Conservation (phyloP, 2,113 vertebrate genomes). For the Opisthocomus hoazin region DNA sequence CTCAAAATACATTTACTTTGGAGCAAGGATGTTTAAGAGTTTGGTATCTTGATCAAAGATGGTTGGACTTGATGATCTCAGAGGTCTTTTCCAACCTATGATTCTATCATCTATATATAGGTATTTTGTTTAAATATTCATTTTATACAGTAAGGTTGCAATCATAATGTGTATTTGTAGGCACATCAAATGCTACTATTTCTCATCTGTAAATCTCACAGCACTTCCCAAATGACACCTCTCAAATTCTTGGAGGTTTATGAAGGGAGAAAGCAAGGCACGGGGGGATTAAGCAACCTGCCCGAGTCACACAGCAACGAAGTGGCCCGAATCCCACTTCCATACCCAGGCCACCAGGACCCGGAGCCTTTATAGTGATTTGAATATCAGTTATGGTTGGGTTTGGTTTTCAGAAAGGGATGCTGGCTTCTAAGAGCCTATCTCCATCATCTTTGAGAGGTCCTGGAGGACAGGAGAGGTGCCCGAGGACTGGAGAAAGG, state of each 20-base stretch:
- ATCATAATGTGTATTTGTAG: not conserved
- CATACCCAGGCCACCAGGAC: not conserved
- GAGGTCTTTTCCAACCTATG: too few relatives aligned
- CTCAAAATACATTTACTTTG: not conserved
- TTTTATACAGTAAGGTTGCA: not conserved
- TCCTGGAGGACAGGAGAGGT: too few relatives aligned
- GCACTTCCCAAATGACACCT: not conserved
- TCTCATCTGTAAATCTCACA: not conserved
- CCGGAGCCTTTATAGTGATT: not conserved
- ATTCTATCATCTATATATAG: rapidly evolving
- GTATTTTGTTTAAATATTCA: not conserved
- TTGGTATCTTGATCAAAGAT: too few relatives aligned
- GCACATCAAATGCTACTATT: not conserved
- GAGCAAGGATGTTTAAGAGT: too few relatives aligned
- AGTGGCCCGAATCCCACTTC: too few relatives aligned
- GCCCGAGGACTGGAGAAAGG: too few relatives aligned
- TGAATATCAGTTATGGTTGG: not conserved
- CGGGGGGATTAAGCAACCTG: not conserved
- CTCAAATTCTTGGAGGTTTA: not conserved
- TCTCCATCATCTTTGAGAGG: too few relatives aligned
- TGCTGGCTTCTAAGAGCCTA: not conserved
- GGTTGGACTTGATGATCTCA: too few relatives aligned
- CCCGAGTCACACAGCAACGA: not conserved
- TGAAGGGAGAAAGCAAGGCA: not conserved
- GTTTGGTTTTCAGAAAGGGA: not conserved